A percentile compares a stretch with the other conserved stretches of the same genome.
Conservation (phyloP, 1,140 invertebrate genomes). For the Zaprionus tsacasi region DNA sequence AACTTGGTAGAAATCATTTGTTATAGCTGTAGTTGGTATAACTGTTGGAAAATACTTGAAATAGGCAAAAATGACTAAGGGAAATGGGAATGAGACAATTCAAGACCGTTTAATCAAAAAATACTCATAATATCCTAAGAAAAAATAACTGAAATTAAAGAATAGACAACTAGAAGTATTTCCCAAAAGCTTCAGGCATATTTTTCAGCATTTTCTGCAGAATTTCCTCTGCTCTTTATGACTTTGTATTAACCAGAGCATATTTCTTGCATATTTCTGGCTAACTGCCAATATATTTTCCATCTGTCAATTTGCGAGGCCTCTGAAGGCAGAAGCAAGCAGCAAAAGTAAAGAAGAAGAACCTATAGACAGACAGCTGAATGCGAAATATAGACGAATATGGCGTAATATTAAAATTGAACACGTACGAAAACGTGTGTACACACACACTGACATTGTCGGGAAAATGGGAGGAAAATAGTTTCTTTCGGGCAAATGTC, state of each 20-base stretch:
- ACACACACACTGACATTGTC: conserved; percentile 1
- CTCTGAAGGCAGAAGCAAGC: conserved; percentile 13
- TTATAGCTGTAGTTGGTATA: not conserved
- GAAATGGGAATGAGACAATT: too few species aligned
- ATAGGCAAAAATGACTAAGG: too few species aligned
- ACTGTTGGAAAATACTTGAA: not conserved
- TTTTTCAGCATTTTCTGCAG: not conserved
- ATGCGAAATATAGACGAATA: conserved; percentile 49
- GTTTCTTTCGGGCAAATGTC: conserved; percentile 29
- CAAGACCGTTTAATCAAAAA: too few species aligned
- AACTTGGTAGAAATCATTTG: not conserved
- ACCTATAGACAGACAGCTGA: conserved; percentile 19
- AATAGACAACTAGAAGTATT: not conserved
- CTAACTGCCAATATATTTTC: conserved; percentile 40
- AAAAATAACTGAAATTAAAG: too few species aligned
- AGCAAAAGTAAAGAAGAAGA: not conserved
- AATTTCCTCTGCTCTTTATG: not conserved
- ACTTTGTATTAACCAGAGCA: conserved; percentile 16
- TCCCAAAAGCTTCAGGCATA: not conserved
- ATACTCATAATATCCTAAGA: too few species aligned
- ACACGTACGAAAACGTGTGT: conserved; percentile 65
- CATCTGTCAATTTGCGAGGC: conserved; percentile 44
- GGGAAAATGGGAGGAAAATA: conserved; percentile 21
- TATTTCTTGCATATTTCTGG: conserved; percentile 1
- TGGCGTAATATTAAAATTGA: conserved; percentile 61